Evolutionary conservation across 2,113 vertebrate genomes (phyloP).

Genomic region (Xenotilapia flavipinnis): DNA sequence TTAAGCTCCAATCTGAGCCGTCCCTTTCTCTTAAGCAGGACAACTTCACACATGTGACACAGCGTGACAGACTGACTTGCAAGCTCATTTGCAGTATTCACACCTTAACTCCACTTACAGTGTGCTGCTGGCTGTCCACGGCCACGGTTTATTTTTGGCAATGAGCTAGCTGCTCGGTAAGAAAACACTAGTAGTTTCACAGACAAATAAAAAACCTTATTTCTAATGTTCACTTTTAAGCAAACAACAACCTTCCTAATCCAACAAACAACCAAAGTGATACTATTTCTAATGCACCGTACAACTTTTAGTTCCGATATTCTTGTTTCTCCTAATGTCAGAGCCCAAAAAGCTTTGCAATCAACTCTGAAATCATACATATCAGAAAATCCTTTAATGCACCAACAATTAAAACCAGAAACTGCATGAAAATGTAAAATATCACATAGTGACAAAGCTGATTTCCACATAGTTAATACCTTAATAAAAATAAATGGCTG

Average conservation of each 20-base stretch:
- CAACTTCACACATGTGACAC: slow-evolving; percentile 22
- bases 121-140: neutral
- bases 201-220: neutral
- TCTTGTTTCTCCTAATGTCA: neutral
- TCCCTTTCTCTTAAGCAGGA: slow-evolving; percentile 17
- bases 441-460: neutral
- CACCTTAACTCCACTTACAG: neutral
- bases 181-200: neutral
- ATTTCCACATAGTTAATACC: neutral
- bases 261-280: neutral
- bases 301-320: neutral
- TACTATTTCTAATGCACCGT: neutral
- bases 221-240: rapidly evolving
- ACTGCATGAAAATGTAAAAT: neutral
- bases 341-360: neutral
- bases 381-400: neutral
- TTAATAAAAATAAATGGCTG: neutral
- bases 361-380: neutral
- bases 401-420: neutral
- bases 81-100: slow-evolving; percentile 1
- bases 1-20: slow-evolving; percentile 33
- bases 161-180: neutral
- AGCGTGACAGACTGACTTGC: neutral
- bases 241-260: neutral
- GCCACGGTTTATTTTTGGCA: neutral